A percentile compares a stretch with the other conserved stretches of the same genome.
phyloP scores from a whole-genome alignment of 2,888 invertebrate genomes.

The Chloroclysta siterata region DNA sequence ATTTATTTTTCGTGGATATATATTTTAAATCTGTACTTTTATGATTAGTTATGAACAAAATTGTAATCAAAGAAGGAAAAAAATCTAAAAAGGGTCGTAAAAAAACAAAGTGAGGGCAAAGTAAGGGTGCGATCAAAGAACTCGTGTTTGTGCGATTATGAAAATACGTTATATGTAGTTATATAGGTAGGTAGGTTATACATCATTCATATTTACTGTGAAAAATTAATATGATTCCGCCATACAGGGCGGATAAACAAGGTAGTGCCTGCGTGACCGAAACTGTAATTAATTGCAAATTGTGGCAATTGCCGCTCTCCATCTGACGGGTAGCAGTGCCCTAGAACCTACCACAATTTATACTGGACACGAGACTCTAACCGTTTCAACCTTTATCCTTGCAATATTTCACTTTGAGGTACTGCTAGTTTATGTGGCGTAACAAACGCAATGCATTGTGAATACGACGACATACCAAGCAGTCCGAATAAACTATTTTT shows the following conservation, averaged over 20 bases:
- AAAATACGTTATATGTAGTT: background rate
- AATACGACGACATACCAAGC: background rate
- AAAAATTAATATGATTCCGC: constrained; percentile 49
- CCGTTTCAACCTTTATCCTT: constrained; percentile 27
- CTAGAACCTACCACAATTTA: constrained; percentile 34
- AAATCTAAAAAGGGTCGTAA: too few species aligned
- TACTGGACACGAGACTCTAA: constrained; percentile 25
- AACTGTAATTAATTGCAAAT: constrained; percentile 71
- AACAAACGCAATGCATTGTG: background rate
- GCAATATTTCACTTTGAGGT: constrained; percentile 28
- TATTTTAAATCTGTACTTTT: too few species aligned
- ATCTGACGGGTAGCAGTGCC: constrained; percentile 40
- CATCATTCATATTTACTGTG: constrained; percentile 10
- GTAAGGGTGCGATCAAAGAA: background rate
- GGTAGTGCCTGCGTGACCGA: constrained; percentile 46
- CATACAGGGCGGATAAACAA: constrained; percentile 47
- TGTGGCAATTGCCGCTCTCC: constrained; percentile 59
- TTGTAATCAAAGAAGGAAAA: too few species aligned
- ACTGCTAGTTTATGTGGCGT: constrained; percentile 17
- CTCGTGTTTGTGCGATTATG: background rate
- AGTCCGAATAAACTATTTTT: too few species aligned
- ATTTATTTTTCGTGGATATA: too few species aligned
- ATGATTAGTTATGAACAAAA: too few species aligned
- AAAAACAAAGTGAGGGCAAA: constrained; percentile 4
- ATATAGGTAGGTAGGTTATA: too few species aligned